Evolutionary conservation across 1,140 invertebrate genomes (phyloP), one percentile per base, ranked within the genome.

Genomic region (Wiebesia pumilae): DNA sequence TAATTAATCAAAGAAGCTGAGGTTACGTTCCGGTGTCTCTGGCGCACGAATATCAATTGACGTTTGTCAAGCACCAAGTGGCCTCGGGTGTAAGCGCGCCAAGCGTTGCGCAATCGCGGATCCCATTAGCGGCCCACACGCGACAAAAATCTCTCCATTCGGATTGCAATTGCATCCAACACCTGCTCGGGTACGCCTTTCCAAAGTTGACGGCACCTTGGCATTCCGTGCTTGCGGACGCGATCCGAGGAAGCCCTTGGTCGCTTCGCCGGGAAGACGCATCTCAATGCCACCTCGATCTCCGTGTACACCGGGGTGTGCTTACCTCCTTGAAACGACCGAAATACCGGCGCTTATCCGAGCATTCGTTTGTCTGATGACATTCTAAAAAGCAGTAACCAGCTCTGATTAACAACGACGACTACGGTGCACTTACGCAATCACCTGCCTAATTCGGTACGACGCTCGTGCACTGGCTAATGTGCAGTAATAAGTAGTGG

Each of bases 241-340:
- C 10, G 71, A 75, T 43, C 16, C 84, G 85, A 87, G 82, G 87
- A 89, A 89, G 86, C 88, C 89, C 90, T 91, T 90, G 89, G 89
- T 89, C 89, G 83, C 87, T 91, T 91, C 91, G n/a, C n/a, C 91
- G 88, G 91, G 91, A 91, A 91, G 90, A 91, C 88, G 38, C 78
- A 85, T 81, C 87, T 82, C 62, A 78, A 73, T 27, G 47, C 54
- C 58, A 21, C 21, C 65, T 7, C 54, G 71, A 47, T 14, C 14
- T 6, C 43, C 6, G 35, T 69, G 0, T 16, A 9, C 19, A 51
- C 33, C 47, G 81, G 81, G 84, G 84, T 85, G 84, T 69, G 62
- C 33, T 35, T n/a, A 77, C 12, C 7, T 38, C 14, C 30, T 6
- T 2, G 30, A 3, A 14, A 7, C 19, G 10, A 19, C 19, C 40